Conservation (phyloP, 2,888 invertebrate genomes). For the Monochamus alternatus region DNA sequence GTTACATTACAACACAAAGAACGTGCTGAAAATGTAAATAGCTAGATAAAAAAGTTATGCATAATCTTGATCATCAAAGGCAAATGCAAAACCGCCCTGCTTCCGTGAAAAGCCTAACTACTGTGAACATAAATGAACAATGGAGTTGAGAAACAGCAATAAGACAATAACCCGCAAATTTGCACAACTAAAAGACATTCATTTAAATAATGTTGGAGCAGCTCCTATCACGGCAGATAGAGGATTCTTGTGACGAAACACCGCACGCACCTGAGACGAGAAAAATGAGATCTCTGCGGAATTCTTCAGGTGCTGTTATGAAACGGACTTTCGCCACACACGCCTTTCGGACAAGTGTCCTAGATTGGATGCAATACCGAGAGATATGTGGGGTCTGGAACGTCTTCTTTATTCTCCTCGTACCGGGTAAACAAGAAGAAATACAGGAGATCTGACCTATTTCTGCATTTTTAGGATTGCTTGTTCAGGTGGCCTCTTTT, state of each 20-base stretch:
- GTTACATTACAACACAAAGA: too few species aligned
- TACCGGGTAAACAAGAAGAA: neutral
- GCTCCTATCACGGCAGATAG: slow-evolving; percentile 11
- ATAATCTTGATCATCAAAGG: slow-evolving; percentile 10
- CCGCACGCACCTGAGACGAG: slow-evolving; percentile 33
- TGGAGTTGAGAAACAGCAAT: slow-evolving; percentile 10
- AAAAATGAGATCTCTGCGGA: slow-evolving; percentile 34
- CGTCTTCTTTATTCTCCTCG: slow-evolving; percentile 29
- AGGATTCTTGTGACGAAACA: slow-evolving; percentile 25
- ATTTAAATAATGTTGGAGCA: slow-evolving; percentile 4
- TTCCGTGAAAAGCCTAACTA: slow-evolving; percentile 18
- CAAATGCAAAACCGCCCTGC: slow-evolving; percentile 2
- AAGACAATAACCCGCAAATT: slow-evolving; percentile 24
- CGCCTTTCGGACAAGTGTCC: slow-evolving; percentile 41
- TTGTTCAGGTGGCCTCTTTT: too few species aligned
- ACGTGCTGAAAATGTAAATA: too few species aligned
- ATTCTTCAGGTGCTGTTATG: slow-evolving; percentile 34
- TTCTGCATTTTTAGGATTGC: too few species aligned
- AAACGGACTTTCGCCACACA: slow-evolving; percentile 38
- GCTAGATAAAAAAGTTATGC: neutral
- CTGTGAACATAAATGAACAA: slow-evolving; percentile 13
- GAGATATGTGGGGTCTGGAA: slow-evolving; percentile 30
- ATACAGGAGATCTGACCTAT: too few species aligned
- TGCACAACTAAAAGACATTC: slow-evolving; percentile 22
- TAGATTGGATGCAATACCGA: slow-evolving; percentile 31